A percentile compares a stretch with the other conserved stretches of the same genome.
These are phyloP conservation scores for Sarcophaga rosellei DNA, from an alignment of 2,888 invertebrate species.

Conservation along the genomic window DNA sequence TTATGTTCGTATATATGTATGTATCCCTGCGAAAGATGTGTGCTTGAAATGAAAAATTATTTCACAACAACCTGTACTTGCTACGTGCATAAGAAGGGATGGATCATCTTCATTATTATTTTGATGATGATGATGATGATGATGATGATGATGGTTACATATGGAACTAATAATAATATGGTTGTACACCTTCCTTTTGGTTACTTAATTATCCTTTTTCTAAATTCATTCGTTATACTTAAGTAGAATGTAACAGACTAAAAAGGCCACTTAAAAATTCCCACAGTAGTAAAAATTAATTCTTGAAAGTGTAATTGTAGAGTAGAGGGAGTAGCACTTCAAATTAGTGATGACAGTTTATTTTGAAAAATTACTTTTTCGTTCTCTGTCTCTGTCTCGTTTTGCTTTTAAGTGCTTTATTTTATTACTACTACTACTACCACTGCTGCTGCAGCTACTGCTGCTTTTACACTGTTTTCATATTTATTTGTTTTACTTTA, in stretches of 20 bases:
- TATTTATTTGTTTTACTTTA: constrained; percentile 28
- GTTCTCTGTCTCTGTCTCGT: background rate
- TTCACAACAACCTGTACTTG: no score
- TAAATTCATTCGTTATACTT: constrained; percentile 38
- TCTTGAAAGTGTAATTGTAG: constrained; percentile 7
- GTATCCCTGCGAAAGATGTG: no score
- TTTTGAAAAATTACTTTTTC: constrained; percentile 75
- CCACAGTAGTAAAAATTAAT: constrained; percentile 57
- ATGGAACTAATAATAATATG: constrained; percentile 60
- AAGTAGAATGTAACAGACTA: background rate
- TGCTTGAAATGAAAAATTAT: no score
- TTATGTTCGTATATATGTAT: no score
- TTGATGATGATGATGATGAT: no score
- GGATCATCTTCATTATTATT: no score
- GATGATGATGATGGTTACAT: background rate
- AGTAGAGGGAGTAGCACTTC: constrained; percentile 73
- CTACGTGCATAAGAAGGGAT: no score
- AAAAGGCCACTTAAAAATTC: constrained; percentile 56
- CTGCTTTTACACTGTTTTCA: constrained; percentile 45
- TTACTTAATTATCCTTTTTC: constrained; percentile 25
- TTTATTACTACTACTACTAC: no score
- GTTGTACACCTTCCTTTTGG: background rate
- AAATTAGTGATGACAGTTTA: constrained; percentile 79
- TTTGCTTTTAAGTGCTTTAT: no score
- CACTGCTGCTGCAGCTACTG: constrained; percentile 26